Base-by-base conservation (phyloP, 2,888 invertebrate genomes). In the Muschampia staudingeri region DNA sequence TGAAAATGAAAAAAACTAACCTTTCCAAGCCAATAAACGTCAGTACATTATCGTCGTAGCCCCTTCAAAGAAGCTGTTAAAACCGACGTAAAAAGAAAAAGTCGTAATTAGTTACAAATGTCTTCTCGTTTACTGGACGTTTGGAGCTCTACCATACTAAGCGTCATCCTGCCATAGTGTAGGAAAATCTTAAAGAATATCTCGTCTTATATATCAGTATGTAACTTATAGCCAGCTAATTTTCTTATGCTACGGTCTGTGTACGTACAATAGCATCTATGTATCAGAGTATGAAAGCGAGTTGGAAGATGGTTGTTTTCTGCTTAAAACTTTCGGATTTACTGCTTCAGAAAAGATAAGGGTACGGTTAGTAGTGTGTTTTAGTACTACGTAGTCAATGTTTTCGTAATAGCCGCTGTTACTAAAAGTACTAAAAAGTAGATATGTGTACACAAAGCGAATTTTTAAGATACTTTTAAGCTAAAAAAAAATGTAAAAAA, bases 71-170 rank as follows among this genome's bases (percentile, higher is more conserved):
- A 25, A 72, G 72, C 78, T 79, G 72, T 79, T 79, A 79, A 79
- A 80, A 73, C 73, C 67, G 16, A 67, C 73, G 67, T 79, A 80
- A 80, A 80, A 80, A 80, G 79, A 80, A 80, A 73, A 73, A 80
- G 78, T 80, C 48, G 48, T 80, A 80, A 80, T 80, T 80, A 80
- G 79, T 73, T 80, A 73, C 73, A 80, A 80, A 80, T 80, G 65
- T 73, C 44, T 67, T 67, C 79, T 67, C 79, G 79, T 79, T 79
- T 67, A 48, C 65, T 16, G 67, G 48, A 40, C 61, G 25, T 52
- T 78, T 19, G 65, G 48, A 73, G 65, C 25, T n/a, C 11, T 61
- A 61, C 72, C 71, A 72, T 34, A 72, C 65, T 79, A 65, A 72
- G 78, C 42, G 19, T 71, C 25, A 25, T 25, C 16, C 40, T 11